A percentile compares a stretch with the other conserved stretches of the same genome.
These are phyloP conservation scores for Onychostruthus taczanowskii DNA, from an alignment of 2,113 vertebrate species.

Conservation along the genomic window DNA sequence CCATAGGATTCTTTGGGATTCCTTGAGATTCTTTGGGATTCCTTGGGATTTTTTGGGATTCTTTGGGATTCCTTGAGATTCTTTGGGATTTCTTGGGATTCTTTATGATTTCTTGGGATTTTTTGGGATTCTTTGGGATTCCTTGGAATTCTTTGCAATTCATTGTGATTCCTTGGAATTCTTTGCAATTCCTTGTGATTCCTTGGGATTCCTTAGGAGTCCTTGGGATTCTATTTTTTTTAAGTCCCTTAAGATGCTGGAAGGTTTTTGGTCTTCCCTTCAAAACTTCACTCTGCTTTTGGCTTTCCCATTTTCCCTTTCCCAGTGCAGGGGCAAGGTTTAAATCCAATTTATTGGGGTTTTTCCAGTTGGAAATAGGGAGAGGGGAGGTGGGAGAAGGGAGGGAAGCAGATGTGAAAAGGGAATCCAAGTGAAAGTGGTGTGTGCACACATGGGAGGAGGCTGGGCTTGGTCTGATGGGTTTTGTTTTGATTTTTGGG, in stretches of 20 bases:
- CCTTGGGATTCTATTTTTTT: neutral
- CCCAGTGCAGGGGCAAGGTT: neutral
- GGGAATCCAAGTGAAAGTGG: neutral
- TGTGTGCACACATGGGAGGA: neutral
- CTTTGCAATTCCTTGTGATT: neutral
- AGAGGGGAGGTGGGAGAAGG: neutral
- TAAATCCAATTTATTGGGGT: neutral
- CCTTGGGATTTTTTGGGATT: neutral
- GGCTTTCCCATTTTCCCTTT: neutral
- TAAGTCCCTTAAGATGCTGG: too few species aligned
- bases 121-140: neutral
- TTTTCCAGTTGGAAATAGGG: neutral
- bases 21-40: neutral
- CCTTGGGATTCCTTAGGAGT: neutral
- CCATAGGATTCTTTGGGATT: neutral
- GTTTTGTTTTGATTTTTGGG: slow-evolving; percentile 1
- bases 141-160: neutral
- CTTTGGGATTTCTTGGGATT: neutral
- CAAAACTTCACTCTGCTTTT: neutral
- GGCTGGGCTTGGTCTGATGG: neutral
- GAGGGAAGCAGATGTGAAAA: neutral
- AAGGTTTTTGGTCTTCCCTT: neutral
- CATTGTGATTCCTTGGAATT: neutral
- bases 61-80: accelerated
- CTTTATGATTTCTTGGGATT: neutral